phyloP scores from a whole-genome alignment of 2,888 invertebrate genomes.

The Zhuqinia jingwanae region DNA sequence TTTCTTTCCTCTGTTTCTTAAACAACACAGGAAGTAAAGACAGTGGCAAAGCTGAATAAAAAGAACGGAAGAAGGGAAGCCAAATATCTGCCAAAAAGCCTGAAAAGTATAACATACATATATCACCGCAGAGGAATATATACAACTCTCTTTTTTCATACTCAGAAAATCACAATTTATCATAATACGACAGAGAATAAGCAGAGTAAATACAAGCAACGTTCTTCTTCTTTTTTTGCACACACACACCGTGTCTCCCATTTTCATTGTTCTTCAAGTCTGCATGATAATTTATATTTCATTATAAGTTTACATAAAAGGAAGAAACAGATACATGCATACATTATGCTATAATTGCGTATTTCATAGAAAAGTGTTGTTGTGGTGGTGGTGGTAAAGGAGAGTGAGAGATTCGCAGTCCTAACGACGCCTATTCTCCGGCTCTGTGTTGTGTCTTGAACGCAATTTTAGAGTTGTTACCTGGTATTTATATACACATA shows the following conservation, averaged over 20 bases:
- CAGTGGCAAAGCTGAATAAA: too few relatives aligned
- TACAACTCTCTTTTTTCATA: background rate
- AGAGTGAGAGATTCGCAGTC: background rate
- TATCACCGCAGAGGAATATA: background rate
- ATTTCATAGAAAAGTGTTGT: background rate
- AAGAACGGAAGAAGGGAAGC: constrained; percentile 32
- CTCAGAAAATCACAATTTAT: background rate
- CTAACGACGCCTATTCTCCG: background rate
- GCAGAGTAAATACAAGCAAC: too few relatives aligned
- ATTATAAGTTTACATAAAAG: background rate
- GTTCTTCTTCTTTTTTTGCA: too few relatives aligned
- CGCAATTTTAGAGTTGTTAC: constrained; percentile 21
- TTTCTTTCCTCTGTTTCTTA: background rate
- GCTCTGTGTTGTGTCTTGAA: background rate
- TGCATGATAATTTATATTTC: constrained; percentile 15
- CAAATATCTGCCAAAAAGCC: constrained; percentile 43
- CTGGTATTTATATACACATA: constrained; percentile 20
- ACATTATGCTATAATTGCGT: background rate
- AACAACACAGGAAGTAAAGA: constrained; percentile 33
- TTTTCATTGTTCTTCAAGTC: background rate
- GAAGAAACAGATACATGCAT: too few relatives aligned
- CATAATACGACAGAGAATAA: background rate
- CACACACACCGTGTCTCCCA: background rate
- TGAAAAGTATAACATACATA: background rate
- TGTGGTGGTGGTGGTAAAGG: background rate